Evolutionary conservation across 2,888 invertebrate genomes (phyloP), one percentile per base, ranked within the genome.

Genomic region (Lycaena phlaeas): DNA sequence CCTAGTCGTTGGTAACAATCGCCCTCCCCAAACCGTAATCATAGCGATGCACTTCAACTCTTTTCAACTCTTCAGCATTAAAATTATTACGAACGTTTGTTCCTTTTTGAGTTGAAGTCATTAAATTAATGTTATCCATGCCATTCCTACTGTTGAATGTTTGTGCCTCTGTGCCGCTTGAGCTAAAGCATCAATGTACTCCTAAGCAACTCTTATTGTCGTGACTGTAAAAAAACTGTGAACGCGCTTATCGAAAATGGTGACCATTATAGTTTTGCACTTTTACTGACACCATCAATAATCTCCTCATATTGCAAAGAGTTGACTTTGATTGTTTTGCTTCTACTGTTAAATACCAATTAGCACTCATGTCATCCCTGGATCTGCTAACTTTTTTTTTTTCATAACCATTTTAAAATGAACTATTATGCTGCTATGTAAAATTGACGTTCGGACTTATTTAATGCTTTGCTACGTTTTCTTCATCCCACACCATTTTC

Each of bases 21-120:
- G 79, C 78, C 79, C 77, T 54, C 63, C 55, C 77, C 71, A 77
- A 77, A 71, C 64, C 73, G 74, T 75, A 65, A 64, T 66, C 59
- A 45, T 53, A 67, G 64, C 65, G 50, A 46, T 46, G 49, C 62
- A 63, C 64, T 68, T 66, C 64, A 68, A 64, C 65, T 64, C n/a
- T n/a, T n/a, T n/a, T n/a, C n/a, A n/a, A n/a, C n/a, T n/a, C n/a
- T n/a, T 51, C 38, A 50, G 51, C 48, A 40, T 39, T 36, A 42
- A 34, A 12, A 22, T 7, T 12, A 31, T 38, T 17, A 37, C 10
- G 11, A 18, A 28, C 30, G 10, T 14, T 34, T 27, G 31, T 38
- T 25, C 31, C 36, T 14, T 9, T 50, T 31, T 4, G 31, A 56
- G 54, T 56, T 57, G 55, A 54, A 52, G 49, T 53, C 47, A 36